Evolutionary conservation across 2,113 vertebrate genomes (phyloP).

Genomic region (Istiophorus platypterus): DNA sequence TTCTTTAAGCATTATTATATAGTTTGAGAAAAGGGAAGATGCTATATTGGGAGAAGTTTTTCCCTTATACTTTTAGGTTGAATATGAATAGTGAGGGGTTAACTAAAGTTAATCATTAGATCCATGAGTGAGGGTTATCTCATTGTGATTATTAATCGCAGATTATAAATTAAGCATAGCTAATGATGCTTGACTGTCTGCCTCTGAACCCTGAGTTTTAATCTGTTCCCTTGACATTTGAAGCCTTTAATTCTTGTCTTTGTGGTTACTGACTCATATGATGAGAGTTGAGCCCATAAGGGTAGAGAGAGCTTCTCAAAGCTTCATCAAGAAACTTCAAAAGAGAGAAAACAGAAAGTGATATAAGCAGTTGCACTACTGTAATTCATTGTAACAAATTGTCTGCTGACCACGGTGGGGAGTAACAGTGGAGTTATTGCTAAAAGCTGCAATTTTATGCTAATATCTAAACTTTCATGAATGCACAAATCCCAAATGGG

Average conservation of each 20-base stretch:
- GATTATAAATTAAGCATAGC: conserved; percentile 65
- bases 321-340: conserved; percentile 60
- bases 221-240: conserved; percentile 59
- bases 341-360: conserved; percentile 8
- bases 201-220: conserved; percentile 67
- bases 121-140: conserved; percentile 51
- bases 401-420: conserved; percentile 28
- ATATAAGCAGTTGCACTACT: conserved; percentile 17
- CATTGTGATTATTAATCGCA: conserved; percentile 60
- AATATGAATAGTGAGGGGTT: conserved; percentile 46
- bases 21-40: not conserved
- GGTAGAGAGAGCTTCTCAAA: conserved; percentile 36
- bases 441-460: conserved; percentile 32
- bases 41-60: not conserved
- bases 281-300: conserved; percentile 32
- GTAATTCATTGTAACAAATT: conserved; percentile 32
- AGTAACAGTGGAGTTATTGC: not conserved
- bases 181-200: conserved; percentile 57
- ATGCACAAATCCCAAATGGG: not conserved
- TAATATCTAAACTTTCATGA: conserved; percentile 11
- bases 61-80: conserved; percentile 38
- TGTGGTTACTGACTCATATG: conserved; percentile 64
- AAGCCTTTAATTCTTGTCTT: conserved; percentile 75
- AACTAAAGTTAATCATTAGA: conserved; percentile 61
- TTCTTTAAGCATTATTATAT: conserved; percentile 10